A percentile compares a stretch with the other conserved stretches of the same genome.
Conservation (phyloP, 2,113 vertebrate genomes). For the Bubalus kerabau region DNA sequence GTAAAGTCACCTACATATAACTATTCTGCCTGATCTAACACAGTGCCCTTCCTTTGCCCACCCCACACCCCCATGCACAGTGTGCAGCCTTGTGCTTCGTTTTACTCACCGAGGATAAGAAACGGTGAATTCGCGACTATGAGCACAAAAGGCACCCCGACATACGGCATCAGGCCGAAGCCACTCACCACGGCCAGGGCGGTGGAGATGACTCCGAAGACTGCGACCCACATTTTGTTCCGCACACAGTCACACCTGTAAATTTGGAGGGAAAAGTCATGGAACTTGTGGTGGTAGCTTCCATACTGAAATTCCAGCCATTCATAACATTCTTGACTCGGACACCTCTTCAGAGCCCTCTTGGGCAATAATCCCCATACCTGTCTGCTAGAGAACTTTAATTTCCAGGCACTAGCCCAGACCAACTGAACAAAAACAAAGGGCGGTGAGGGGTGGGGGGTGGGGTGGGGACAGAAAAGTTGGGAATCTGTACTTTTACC, state of each 20-base stretch:
- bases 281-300: not conserved
- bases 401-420: not conserved
- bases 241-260: slow-evolving; percentile 78
- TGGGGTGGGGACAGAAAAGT: not conserved
- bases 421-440: not conserved
- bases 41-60: not conserved
- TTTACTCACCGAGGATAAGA: slow-evolving; percentile 89
- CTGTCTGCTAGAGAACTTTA: not conserved
- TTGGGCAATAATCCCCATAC: not conserved
- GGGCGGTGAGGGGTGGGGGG: too few relatives aligned
- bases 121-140: slow-evolving; percentile 88
- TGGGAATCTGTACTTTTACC: not conserved
- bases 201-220: slow-evolving; percentile 81
- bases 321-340: not conserved
- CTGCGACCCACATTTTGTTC: slow-evolving; percentile 61
- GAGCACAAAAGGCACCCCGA: slow-evolving; percentile 84
- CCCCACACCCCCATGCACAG: not conserved
- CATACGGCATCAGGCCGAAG: slow-evolving; percentile 85
- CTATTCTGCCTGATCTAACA: not conserved
- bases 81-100: not conserved
- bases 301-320: not conserved
- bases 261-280: slow-evolving; percentile 33
- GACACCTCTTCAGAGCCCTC: not conserved
- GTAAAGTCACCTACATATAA: not conserved
- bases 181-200: slow-evolving; percentile 85